Evolutionary conservation across 2,113 vertebrate genomes (phyloP).

Genomic region (Ahaetulla prasina): DNA sequence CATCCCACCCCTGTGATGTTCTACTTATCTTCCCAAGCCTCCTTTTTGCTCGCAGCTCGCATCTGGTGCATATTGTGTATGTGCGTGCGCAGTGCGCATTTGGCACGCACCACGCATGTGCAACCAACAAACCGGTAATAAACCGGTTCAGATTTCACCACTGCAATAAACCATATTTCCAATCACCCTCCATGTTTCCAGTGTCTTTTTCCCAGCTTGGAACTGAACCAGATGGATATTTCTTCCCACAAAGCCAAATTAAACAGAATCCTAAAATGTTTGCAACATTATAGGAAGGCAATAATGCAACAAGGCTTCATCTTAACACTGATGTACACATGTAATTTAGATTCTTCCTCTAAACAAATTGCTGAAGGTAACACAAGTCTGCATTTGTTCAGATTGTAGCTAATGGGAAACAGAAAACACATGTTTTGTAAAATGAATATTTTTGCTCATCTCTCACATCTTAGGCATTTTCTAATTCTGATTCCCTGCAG

Average conservation of each 20-base stretch:
- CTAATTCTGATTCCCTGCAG: not conserved
- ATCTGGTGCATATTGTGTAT: no score
- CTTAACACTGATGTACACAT: not conserved
- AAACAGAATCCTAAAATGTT: not conserved
- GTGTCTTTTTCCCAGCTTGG: no score
- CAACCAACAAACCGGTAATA: no score
- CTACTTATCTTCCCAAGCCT: no score
- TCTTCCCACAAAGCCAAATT: not conserved
- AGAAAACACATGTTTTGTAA: not conserved
- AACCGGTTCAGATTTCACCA: no score
- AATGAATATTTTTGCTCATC: not conserved
- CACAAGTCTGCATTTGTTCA: not conserved
- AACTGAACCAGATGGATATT: no score
- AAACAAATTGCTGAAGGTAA: not conserved
- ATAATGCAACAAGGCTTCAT: not conserved
- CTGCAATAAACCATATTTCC: no score
- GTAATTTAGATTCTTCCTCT: not conserved
- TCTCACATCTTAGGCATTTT: not conserved
- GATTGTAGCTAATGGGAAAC: not conserved
- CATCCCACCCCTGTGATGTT: no score
- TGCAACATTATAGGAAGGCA: not conserved
- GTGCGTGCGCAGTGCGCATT: no score
- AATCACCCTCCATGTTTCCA: no score
- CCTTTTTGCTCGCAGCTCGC: no score
- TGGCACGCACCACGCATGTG: no score